phyloP scores from a whole-genome alignment of 2,113 vertebrate species.

The Panurus biarmicus region DNA sequence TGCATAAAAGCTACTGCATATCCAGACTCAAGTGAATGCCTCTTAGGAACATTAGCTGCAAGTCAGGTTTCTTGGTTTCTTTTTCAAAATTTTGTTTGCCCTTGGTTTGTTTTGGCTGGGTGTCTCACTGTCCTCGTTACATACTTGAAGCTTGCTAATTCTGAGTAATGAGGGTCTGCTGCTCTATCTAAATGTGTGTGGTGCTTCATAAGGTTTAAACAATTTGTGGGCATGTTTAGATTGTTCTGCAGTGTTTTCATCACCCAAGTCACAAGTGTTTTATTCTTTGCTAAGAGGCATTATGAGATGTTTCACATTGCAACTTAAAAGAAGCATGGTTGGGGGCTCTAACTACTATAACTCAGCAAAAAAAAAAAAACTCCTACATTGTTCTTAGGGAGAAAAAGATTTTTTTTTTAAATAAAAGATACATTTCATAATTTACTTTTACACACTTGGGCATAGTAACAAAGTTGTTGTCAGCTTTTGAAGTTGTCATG shows the following conservation, averaged over 20 bases:
- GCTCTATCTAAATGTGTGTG: neutral
- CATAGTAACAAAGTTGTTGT: neutral
- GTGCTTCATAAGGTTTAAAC: neutral
- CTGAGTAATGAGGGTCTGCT: neutral
- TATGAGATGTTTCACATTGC: neutral
- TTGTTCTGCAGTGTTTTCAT: neutral
- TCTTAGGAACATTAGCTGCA: neutral
- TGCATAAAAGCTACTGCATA: neutral
- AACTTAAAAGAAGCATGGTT: neutral
- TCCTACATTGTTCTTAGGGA: neutral
- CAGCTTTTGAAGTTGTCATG: neutral
- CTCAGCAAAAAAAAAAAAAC: neutral
- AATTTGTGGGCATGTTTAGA: neutral
- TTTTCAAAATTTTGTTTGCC: neutral
- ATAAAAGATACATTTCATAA: accelerated
- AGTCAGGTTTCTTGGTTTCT: neutral
- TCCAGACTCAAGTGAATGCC: neutral
- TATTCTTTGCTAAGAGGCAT: neutral
- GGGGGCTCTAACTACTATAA: neutral
- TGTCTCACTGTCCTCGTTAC: neutral
- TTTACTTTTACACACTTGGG: neutral
- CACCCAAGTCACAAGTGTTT: neutral
- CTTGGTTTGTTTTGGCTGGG: neutral
- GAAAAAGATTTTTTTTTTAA: accelerated
- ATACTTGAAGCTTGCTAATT: neutral